phyloP scores from a whole-genome alignment of 2,888 invertebrate species.

The Allophyes oxyacanthae region DNA sequence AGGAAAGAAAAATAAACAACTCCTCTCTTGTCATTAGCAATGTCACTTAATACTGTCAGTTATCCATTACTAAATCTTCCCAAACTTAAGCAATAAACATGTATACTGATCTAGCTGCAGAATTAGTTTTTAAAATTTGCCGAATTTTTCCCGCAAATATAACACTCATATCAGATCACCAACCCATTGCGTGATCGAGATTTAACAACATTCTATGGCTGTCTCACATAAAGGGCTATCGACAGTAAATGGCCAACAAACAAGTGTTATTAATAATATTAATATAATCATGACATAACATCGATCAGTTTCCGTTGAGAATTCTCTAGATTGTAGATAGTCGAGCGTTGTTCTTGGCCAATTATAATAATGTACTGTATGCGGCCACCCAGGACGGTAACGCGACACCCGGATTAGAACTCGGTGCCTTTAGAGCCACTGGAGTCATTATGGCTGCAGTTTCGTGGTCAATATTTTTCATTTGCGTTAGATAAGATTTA shows the following conservation, averaged over 20 bases:
- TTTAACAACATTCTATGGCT: constrained; percentile 27
- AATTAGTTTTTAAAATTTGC: too few relatives aligned
- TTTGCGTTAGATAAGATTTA: not conserved
- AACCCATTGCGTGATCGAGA: constrained; percentile 23
- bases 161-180: not conserved
- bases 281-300: constrained; percentile 62
- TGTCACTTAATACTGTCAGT: too few relatives aligned
- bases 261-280: constrained; percentile 59
- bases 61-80: too few relatives aligned
- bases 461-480: constrained; percentile 11
- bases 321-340: constrained; percentile 70
- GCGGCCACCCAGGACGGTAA: constrained; percentile 82
- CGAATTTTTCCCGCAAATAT: too few relatives aligned
- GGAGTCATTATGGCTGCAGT: constrained; percentile 21
- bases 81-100: too few relatives aligned
- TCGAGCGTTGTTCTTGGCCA: constrained; percentile 70
- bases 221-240: constrained; percentile 30
- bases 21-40: too few relatives aligned
- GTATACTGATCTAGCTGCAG: too few relatives aligned
- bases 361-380: constrained; percentile 73
- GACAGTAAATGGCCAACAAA: constrained; percentile 42
- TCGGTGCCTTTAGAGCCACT: constrained; percentile 56
- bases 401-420: constrained; percentile 78
- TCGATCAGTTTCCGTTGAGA: constrained; percentile 67
- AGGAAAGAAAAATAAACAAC: too few relatives aligned